Percentiles rank a stretch among this genome's conserved stretches.
Evolutionary conservation across 2,113 vertebrate genomes (phyloP).

Genomic region (Vombatus ursinus): DNA sequence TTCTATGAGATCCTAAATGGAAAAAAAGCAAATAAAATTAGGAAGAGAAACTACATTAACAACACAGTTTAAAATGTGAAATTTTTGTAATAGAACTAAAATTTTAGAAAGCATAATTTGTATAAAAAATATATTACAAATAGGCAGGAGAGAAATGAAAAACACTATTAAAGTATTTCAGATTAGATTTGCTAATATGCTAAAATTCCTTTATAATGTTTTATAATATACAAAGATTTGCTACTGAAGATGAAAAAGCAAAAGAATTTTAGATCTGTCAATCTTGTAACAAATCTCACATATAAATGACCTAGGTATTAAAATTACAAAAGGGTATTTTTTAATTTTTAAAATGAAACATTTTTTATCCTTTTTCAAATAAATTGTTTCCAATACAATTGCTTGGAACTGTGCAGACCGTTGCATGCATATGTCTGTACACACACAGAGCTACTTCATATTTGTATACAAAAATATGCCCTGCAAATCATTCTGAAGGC

Average conservation of each 20-base stretch:
- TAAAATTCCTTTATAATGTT: background rate
- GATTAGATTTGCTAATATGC: background rate
- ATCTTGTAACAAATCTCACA: background rate
- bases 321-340: background rate
- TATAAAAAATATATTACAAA: background rate
- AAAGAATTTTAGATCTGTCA: background rate
- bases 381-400: background rate
- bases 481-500: background rate
- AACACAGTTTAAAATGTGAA: background rate
- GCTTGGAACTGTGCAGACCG: background rate
- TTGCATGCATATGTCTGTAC: background rate
- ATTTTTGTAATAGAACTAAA: background rate
- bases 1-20: conserved; percentile 93
- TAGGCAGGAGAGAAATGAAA: background rate
- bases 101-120: background rate
- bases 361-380: background rate
- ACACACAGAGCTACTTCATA: background rate
- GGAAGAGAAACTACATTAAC: fast-evolving
- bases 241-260: background rate
- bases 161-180: background rate
- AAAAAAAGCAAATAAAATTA: background rate
- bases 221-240: background rate
- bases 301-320: background rate
- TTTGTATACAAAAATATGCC: background rate
- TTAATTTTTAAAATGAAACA: background rate